Conservation (phyloP, 2,797 vertebrate species). For the Anguilla obscura region DNA sequence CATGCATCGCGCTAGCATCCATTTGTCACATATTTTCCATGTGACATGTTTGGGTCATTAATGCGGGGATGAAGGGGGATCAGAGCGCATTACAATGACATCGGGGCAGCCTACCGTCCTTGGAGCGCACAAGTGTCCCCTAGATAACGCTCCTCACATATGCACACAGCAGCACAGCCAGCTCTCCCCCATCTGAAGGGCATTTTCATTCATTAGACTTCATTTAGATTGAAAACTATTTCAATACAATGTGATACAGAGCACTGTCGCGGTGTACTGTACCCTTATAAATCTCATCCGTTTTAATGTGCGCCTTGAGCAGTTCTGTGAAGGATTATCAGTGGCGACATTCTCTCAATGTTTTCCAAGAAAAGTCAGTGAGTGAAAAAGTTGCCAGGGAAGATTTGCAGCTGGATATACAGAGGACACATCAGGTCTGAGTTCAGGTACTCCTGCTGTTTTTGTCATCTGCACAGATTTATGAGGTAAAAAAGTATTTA, state of each 20-base stretch:
- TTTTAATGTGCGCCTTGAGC: neutral
- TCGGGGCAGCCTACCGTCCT: neutral
- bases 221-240: neutral
- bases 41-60: neutral
- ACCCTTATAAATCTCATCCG: neutral
- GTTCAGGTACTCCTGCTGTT: neutral
- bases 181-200: neutral
- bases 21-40: slow-evolving; percentile 13
- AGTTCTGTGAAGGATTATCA: neutral
- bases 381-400: neutral
- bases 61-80: neutral
- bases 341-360: neutral
- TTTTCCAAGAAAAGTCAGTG: neutral
- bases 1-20: neutral
- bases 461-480: neutral
- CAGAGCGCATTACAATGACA: neutral
- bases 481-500: neutral
- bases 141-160: neutral
- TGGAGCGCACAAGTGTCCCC: neutral
- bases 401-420: neutral
- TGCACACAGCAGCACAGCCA: neutral
- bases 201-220: slow-evolving; percentile 7
- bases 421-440: neutral
- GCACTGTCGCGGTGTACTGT: neutral
- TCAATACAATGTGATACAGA: neutral